phyloP scores from a whole-genome alignment of 2,797 vertebrate species.

The Girardinus metallicus region DNA sequence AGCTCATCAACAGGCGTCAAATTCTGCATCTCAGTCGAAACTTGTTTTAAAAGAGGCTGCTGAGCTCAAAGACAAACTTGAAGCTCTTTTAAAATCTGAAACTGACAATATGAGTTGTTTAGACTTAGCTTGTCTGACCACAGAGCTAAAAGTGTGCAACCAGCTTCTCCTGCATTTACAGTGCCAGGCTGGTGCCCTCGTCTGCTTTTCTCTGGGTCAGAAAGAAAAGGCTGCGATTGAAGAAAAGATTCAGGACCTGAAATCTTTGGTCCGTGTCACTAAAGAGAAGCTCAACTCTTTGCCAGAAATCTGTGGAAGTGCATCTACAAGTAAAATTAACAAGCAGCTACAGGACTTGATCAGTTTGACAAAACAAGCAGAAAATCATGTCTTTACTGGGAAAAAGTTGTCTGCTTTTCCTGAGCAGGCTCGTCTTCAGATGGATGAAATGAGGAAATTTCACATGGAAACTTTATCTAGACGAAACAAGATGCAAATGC shows the following conservation, averaged over 20 bases:
- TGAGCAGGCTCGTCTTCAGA: conserved; percentile 83
- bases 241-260: conserved; percentile 75
- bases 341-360: conserved; percentile 80
- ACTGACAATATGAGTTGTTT: conserved; percentile 46
- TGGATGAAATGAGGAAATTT: conserved; percentile 79
- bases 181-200: conserved; percentile 78
- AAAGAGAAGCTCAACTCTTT: conserved; percentile 60
- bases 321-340: conserved; percentile 66
- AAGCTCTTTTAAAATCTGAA: conserved; percentile 62
- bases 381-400: conserved; percentile 67
- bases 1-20: conserved; percentile 76
- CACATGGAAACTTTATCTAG: conserved; percentile 78
- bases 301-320: conserved; percentile 21
- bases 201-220: conserved; percentile 83
- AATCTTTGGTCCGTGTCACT: conserved; percentile 72
- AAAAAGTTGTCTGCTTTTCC: conserved; percentile 84
- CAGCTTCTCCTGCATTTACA: conserved; percentile 78
- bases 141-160: conserved; percentile 80
- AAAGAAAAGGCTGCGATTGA: conserved; percentile 83
- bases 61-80: conserved; percentile 74
- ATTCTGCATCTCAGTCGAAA: conserved; percentile 75
- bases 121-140: conserved; percentile 61
- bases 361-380: conserved; percentile 82
- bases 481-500: conserved; percentile 68
- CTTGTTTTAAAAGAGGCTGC: conserved; percentile 72